A percentile compares a stretch with the other conserved stretches of the same genome.
phyloP scores from a whole-genome alignment of 1,140 invertebrate genomes.

The Atta cephalotes region DNA sequence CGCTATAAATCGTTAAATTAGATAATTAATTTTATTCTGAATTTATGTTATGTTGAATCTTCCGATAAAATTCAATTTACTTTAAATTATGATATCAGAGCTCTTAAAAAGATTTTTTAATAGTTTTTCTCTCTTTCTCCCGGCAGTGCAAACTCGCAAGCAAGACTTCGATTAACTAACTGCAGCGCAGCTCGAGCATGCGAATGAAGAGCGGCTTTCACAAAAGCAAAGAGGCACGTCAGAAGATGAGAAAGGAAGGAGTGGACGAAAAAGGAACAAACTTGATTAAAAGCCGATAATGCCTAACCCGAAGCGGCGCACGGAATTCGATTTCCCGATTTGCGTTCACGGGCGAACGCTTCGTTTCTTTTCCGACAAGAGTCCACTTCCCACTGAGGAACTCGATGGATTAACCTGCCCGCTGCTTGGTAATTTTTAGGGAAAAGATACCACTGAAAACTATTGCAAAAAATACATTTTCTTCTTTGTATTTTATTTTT shows the following conservation, averaged over 20 bases:
- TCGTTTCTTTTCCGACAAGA: slow-evolving; percentile 44
- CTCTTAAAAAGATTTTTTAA: not conserved
- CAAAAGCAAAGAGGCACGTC: slow-evolving; percentile 57
- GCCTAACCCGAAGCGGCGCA: slow-evolving; percentile 54
- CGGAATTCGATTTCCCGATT: slow-evolving; percentile 61
- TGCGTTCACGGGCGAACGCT: slow-evolving; percentile 65
- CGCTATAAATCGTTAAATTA: not conserved
- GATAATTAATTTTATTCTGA: not conserved
- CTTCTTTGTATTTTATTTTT: not conserved
- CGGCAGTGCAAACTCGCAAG: slow-evolving; percentile 18
- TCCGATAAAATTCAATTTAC: not conserved
- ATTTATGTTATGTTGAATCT: not conserved
- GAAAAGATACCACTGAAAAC: slow-evolving; percentile 19
- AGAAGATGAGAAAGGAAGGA: slow-evolving; percentile 58
- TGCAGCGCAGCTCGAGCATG: slow-evolving; percentile 49
- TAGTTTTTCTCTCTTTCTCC: not conserved
- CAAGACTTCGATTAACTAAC: slow-evolving; percentile 57
- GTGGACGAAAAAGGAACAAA: slow-evolving; percentile 58
- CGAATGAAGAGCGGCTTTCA: slow-evolving; percentile 48
- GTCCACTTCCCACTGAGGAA: slow-evolving; percentile 22
- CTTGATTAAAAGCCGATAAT: slow-evolving; percentile 74
- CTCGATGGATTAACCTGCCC: slow-evolving; percentile 18
- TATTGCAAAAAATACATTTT: not conserved
- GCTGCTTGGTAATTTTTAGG: slow-evolving; percentile 28
- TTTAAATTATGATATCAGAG: not conserved